Evolutionary conservation across 2,888 invertebrate genomes (phyloP).

Genomic region (Athrips mouffetella): DNA sequence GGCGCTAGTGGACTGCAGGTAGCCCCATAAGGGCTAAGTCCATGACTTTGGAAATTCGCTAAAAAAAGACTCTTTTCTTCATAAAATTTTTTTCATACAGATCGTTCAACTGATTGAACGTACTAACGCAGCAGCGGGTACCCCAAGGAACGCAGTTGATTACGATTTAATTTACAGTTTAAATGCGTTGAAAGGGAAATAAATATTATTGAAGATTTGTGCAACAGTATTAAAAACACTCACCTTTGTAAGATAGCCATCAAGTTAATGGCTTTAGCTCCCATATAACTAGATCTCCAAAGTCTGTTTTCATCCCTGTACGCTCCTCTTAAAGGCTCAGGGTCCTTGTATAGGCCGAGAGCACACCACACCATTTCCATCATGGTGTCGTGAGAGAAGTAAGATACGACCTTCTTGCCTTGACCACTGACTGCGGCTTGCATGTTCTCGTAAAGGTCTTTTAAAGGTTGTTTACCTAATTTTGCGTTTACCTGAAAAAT

Average conservation of each 20-base stretch:
- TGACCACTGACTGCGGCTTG: slow-evolving; percentile 38
- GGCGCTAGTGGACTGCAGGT: too few species aligned
- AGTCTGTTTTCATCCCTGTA: slow-evolving; percentile 76
- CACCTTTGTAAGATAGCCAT: slow-evolving; percentile 86
- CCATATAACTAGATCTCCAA: slow-evolving; percentile 83
- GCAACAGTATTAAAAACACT: slow-evolving; percentile 35
- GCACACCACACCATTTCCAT: slow-evolving; percentile 81
- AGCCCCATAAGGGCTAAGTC: too few species aligned
- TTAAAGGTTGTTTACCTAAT: slow-evolving; percentile 82
- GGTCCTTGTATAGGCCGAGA: slow-evolving; percentile 81
- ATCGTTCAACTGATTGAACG: too few species aligned
- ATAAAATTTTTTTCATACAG: too few species aligned
- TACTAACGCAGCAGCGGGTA: too few species aligned
- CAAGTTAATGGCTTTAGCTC: slow-evolving; percentile 85
- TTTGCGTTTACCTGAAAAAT: slow-evolving; percentile 75
- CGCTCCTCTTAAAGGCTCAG: slow-evolving; percentile 70
- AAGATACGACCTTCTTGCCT: slow-evolving; percentile 76
- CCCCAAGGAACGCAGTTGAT: too few species aligned
- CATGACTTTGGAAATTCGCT: too few species aligned
- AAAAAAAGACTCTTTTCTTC: too few species aligned
- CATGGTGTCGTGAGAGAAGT: slow-evolving; percentile 84
- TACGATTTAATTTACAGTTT: too few species aligned
- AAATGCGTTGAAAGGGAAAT: too few species aligned
- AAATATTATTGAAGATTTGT: too few species aligned
- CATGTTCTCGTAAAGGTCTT: slow-evolving; percentile 81